Evolutionary conservation across 1,140 invertebrate species (phyloP), one percentile per base, ranked within the genome.

Genomic region (Cydia splendana): DNA sequence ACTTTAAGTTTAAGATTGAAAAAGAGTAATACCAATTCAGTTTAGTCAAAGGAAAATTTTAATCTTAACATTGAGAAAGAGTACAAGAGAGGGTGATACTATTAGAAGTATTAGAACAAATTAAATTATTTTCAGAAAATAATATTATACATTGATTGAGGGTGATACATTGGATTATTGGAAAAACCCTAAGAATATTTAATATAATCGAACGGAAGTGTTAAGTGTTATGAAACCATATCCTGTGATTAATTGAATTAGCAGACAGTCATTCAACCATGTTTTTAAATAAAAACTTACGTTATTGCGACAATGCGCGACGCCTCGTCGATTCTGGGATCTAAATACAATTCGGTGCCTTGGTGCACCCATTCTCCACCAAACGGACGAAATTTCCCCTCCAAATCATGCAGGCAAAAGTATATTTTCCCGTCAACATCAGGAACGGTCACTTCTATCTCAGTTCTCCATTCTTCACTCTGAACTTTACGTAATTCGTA

Each of bases 321-420:
- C 38, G 15, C 18, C 12, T 18, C 76, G 74, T 80, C 76, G 73
- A 48, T 79, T 65, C 75, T 76, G 0, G 87, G 87, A 65, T 89
- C 82, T 73, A 92, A 80, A 82, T 80, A 91, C 75, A 89, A 76
- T 42, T 87, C 78, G 9, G 57, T 65, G n/a, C 91, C 91, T 83
- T 93, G 92, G 75, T 93, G 92, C 28, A 91, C 77, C 88, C 90
- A 92, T 79, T 81, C 84, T 6, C 87, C 88, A 77, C 80, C 82
- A 57, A 89, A 90, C 5, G 87, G 87, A 42, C 57, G 76, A 75
- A 86, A 87, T 42, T 85, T 84, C 62, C 80, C 78, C 10, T 80
- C 76, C 45, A 76, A 81, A 78, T 87, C 75, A 42, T 83, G 81
- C 53, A 90, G 80, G 85, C 91, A 93, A 77, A 93, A 91, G 78